Conservation (phyloP, 2,113 vertebrate genomes). For the Lathamus discolor region DNA sequence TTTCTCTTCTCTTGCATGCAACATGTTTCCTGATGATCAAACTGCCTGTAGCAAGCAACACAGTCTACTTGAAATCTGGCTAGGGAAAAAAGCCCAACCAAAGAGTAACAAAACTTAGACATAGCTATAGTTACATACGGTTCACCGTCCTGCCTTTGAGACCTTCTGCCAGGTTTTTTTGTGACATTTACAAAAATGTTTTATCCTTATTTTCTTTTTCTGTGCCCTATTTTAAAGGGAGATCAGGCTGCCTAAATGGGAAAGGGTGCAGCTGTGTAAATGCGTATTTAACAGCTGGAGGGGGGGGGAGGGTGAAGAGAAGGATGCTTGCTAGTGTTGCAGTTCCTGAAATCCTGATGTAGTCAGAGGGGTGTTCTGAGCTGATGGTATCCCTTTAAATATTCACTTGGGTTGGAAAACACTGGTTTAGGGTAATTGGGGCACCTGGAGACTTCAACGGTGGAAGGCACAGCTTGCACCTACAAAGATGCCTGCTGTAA, state of each 20-base stretch:
- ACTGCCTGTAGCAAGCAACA: not conserved
- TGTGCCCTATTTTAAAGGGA: not conserved
- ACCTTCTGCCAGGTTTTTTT: not conserved
- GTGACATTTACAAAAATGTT: not conserved
- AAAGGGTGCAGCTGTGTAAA: not conserved
- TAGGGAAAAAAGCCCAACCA: not conserved
- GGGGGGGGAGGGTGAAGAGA: accelerated
- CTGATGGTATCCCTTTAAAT: not conserved
- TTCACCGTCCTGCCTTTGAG: not conserved
- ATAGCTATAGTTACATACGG: not conserved
- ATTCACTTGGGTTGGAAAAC: not conserved
- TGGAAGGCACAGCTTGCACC: not conserved
- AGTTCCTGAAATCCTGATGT: not conserved
- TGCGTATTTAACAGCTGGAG: not conserved
- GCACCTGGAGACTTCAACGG: not conserved
- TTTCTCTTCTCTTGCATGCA: not conserved
- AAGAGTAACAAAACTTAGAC: not conserved
- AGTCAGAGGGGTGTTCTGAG: not conserved
- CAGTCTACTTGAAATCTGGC: not conserved
- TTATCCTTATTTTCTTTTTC: not conserved
- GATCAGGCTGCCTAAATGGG: not conserved
- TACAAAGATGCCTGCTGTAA: not conserved
- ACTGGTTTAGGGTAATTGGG: not conserved
- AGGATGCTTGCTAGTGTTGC: not conserved
- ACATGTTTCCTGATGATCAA: accelerated